A percentile compares a stretch with the other conserved stretches of the same genome.
Conservation (phyloP, 2,113 vertebrate species). For the Pelodiscus sinensis region DNA sequence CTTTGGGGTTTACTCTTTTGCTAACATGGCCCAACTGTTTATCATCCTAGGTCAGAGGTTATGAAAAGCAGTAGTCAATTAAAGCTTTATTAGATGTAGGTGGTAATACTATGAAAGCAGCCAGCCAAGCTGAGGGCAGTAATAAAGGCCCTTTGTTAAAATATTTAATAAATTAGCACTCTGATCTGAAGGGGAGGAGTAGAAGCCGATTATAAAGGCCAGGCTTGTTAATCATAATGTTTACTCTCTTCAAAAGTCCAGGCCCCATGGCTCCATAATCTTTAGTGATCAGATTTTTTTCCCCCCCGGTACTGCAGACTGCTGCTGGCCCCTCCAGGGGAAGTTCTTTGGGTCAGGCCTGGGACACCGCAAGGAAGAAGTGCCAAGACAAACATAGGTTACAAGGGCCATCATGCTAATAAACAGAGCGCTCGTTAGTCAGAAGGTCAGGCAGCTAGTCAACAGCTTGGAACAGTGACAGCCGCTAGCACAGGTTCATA, state of each 20-base stretch:
- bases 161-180: conserved; percentile 73
- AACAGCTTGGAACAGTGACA: background rate
- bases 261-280: conserved; percentile 46
- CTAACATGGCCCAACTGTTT: conserved; percentile 35
- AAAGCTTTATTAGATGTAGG: conserved; percentile 67
- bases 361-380: conserved; percentile 33
- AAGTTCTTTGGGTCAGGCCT: conserved; percentile 44
- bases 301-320: background rate
- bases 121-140: conserved; percentile 57
- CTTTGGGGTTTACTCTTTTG: conserved; percentile 62
- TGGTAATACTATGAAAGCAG: conserved; percentile 53
- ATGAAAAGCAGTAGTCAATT: conserved; percentile 68
- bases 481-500: background rate
- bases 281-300: conserved; percentile 25
- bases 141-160: conserved; percentile 71
- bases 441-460: conserved; percentile 15
- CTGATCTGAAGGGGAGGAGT: conserved; percentile 11
- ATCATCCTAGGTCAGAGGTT: conserved; percentile 66
- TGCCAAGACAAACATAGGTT: conserved; percentile 52
- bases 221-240: conserved; percentile 46
- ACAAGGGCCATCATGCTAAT: background rate
- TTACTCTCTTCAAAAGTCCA: conserved; percentile 49
- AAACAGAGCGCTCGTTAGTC: background rate
- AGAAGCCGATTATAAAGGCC: conserved; percentile 66
- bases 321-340: conserved; percentile 6